Percentiles rank a stretch among this genome's conserved stretches.
Evolutionary conservation across 2,113 vertebrate species (phyloP).

Genomic region (Prochilodus magdalenae): DNA sequence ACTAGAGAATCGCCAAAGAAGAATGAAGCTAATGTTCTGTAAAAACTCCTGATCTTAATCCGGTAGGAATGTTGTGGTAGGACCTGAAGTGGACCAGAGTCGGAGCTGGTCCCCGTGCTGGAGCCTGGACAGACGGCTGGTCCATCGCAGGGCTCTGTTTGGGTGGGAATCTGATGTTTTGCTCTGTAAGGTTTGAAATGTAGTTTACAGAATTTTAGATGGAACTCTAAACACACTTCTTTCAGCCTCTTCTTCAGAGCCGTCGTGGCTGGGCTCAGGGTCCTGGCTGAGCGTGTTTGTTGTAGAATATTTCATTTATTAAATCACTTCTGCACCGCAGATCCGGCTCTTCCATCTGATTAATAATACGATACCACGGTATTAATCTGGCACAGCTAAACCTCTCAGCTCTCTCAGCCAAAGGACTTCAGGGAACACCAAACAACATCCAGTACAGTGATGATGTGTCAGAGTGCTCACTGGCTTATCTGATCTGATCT

Average conservation of each 20-base stretch:
- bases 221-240: not conserved
- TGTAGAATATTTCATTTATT: not conserved
- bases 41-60: too few species aligned
- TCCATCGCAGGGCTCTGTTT: too few species aligned
- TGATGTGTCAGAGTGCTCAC: not conserved
- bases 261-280: not conserved
- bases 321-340: slow-evolving; percentile 24
- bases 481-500: not conserved
- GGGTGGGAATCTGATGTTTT: too few species aligned
- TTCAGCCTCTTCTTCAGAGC: not conserved
- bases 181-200: too few species aligned
- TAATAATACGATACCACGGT: not conserved
- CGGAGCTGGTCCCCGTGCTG: too few species aligned
- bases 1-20: too few species aligned
- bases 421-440: not conserved
- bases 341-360: too few species aligned
- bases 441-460: not conserved
- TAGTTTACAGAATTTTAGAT: not conserved
- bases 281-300: not conserved
- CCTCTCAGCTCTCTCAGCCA: slow-evolving; percentile 2
- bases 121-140: too few species aligned
- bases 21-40: too few species aligned
- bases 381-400: not conserved
- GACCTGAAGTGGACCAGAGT: too few species aligned
- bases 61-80: too few species aligned